These are phyloP conservation scores for Aphodius granarius DNA, from an alignment of 2,888 invertebrate genomes.

Conservation along the genomic window DNA sequence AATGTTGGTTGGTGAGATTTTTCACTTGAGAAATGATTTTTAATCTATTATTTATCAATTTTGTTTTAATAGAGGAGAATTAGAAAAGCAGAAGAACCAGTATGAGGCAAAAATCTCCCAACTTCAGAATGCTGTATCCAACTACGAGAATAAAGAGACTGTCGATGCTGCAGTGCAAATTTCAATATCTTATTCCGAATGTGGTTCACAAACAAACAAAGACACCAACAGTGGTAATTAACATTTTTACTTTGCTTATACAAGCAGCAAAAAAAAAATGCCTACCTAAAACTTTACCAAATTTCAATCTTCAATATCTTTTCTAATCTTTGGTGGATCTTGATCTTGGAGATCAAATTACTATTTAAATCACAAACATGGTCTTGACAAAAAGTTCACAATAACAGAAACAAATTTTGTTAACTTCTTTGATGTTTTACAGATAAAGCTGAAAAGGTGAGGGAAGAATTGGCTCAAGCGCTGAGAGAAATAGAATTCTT, in stretches of 20 bases:
- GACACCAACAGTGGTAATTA: conserved; percentile 17
- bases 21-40: not conserved
- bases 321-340: no score
- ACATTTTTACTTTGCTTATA: no score
- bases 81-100: conserved; percentile 6
- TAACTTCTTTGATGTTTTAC: not conserved
- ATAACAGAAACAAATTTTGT: not conserved
- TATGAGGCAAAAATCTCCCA: conserved; percentile 23
- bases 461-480: conserved; percentile 15
- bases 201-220: no score
- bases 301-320: no score
- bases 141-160: conserved; percentile 21
- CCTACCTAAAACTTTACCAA: no score
- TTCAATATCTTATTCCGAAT: no score
- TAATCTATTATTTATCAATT: not conserved
- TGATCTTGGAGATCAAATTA: no score
- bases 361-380: no score
- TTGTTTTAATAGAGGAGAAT: conserved; percentile 15
- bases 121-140: conserved; percentile 16
- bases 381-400: not conserved
- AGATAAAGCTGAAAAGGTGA: conserved; percentile 20
- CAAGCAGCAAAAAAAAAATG: no score
- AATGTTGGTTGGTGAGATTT: not conserved
- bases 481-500: conserved; percentile 22
- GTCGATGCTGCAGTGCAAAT: conserved; percentile 27